Percentiles rank a stretch among this genome's conserved stretches.
phyloP scores from a whole-genome alignment of 1,140 invertebrate genomes.

The Scaptodrosophila lebanonensis region DNA sequence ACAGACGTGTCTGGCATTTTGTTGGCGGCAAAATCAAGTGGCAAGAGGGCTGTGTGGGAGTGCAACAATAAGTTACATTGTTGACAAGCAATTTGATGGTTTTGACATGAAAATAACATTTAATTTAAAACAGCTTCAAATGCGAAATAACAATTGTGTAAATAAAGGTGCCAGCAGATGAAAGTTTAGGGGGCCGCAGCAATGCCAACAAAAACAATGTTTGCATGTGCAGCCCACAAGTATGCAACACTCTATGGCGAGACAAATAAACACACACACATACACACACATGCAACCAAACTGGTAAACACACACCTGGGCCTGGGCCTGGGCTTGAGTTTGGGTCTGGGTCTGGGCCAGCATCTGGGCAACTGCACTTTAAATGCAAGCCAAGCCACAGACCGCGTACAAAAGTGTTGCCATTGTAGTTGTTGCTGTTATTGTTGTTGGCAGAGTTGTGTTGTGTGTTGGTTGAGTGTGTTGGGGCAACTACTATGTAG shows the following conservation, averaged over 20 bases:
- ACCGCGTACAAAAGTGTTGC: conserved; percentile 45
- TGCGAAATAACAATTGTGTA: conserved; percentile 18
- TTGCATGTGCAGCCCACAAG: conserved; percentile 25
- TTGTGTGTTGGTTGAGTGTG: background rate
- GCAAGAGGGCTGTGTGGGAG: background rate
- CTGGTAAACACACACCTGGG: conserved; percentile 7
- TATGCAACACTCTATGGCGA: conserved; percentile 37
- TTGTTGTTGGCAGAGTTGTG: conserved; percentile 20
- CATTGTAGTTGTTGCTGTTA: conserved; percentile 19
- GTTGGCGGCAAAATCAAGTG: conserved; percentile 5
- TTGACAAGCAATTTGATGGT: conserved; percentile 31
- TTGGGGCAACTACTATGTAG: conserved; percentile 44
- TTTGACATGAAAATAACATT: conserved; percentile 8
- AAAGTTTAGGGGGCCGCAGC: conserved; percentile 5
- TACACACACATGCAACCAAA: background rate
- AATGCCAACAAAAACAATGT: conserved; percentile 36
- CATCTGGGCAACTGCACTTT: no score
- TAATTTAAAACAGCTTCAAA: conserved; percentile 7
- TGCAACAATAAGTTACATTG: conserved; percentile 14
- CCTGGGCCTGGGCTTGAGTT: conserved; percentile 15
- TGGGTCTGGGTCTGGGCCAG: background rate
- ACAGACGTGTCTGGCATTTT: conserved; percentile 13
- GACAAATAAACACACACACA: conserved; percentile 6
- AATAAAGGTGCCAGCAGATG: conserved; percentile 32
- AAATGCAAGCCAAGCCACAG: conserved; percentile 19